Evolutionary conservation across 2,113 vertebrate genomes (phyloP).

Genomic region (Scomber colias): DNA sequence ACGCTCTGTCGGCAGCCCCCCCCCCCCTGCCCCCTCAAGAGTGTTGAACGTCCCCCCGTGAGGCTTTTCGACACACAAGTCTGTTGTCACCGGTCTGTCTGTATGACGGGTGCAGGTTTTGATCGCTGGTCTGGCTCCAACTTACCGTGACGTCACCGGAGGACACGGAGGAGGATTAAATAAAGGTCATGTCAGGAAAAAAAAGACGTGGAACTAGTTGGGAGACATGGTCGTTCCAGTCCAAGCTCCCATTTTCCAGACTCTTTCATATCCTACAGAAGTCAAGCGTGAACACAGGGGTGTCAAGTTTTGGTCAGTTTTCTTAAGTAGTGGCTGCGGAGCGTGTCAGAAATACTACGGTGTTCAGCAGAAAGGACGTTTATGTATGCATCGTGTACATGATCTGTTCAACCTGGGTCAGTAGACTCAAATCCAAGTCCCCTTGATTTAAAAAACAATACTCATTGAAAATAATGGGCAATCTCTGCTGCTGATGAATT

Average conservation of each 20-base stretch:
- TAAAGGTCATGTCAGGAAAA: slow-evolving; percentile 44
- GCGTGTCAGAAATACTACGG: background rate
- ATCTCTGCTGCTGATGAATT: slow-evolving; percentile 69
- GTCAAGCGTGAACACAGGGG: slow-evolving; percentile 13
- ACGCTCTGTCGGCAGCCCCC: background rate
- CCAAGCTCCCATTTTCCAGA: background rate
- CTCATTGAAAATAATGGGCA: slow-evolving; percentile 70
- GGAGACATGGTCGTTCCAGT: background rate
- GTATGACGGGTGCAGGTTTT: slow-evolving; percentile 8
- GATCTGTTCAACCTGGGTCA: background rate
- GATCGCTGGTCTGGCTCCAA: slow-evolving; percentile 3
- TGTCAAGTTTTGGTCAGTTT: slow-evolving; percentile 16
- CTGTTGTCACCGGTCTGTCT: slow-evolving; percentile 51
- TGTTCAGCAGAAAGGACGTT: background rate
- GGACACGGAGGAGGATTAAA: slow-evolving; percentile 22
- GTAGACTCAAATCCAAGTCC: slow-evolving; percentile 37
- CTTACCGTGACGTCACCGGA: slow-evolving; percentile 21
- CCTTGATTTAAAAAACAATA: slow-evolving; percentile 68
- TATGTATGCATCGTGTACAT: slow-evolving; percentile 11
- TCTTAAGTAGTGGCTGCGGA: background rate
- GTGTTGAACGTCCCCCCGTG: background rate
- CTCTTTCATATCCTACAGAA: background rate
- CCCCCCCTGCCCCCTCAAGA: background rate
- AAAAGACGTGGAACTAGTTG: background rate
- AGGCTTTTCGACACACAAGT: background rate